Evolutionary conservation across 2,797 vertebrate species (phyloP).

Genomic region (Spinibarbus caldwelli): DNA sequence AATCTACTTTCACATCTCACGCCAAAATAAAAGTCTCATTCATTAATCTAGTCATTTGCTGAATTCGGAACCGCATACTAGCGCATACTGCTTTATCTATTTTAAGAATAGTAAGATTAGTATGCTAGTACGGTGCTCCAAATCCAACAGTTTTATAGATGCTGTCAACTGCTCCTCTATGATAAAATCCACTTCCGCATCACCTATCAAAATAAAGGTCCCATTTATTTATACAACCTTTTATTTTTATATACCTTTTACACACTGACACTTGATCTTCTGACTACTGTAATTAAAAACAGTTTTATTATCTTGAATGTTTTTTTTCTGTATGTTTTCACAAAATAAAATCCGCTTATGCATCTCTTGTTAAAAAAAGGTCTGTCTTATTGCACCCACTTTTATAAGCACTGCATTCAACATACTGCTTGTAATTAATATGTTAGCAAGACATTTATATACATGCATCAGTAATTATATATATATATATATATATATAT

Average conservation of each 20-base stretch:
- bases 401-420: neutral
- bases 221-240: neutral
- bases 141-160: too few species aligned
- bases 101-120: neutral
- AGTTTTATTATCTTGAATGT: neutral
- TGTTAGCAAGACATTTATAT: too few species aligned
- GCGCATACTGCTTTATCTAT: neutral
- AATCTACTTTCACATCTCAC: neutral
- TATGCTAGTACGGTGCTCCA: neutral
- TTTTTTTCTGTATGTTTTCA: neutral
- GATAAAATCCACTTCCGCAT: neutral
- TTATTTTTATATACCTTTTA: neutral
- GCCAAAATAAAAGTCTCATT: neutral
- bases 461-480: too few species aligned
- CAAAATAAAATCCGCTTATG: neutral
- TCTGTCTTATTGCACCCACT: neutral
- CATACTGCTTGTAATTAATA: neutral
- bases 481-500: too few species aligned
- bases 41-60: neutral
- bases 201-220: neutral
- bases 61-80: neutral
- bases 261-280: neutral
- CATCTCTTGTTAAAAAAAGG: neutral
- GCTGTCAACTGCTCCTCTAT: neutral
- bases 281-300: neutral